Conservation (phyloP, 2,797 vertebrate genomes). For the Oreonectes daqikongensis region DNA sequence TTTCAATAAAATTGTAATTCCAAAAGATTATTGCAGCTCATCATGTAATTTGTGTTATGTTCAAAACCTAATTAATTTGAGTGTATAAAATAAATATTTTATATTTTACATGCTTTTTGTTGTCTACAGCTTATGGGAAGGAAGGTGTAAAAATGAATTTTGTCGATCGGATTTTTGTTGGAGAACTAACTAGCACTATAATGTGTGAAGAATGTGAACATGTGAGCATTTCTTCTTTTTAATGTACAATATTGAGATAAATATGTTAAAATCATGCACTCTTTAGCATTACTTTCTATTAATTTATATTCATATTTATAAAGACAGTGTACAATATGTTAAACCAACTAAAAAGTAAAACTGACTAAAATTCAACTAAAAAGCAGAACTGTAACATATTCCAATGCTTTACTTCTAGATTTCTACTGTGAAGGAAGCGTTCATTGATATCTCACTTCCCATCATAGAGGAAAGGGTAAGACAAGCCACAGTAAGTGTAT, state of each 20-base stretch:
- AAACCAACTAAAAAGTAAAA: too few relatives aligned
- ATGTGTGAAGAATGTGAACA: constrained; percentile 99
- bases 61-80: background rate
- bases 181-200: constrained; percentile 97
- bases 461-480: constrained; percentile 98
- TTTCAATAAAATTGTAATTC: background rate
- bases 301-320: too few relatives aligned
- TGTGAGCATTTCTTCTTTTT: constrained; percentile 79
- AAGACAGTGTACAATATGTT: too few relatives aligned
- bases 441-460: constrained; percentile 97
- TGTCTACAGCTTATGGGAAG: constrained; percentile 90
- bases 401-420: constrained; percentile 81
- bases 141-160: constrained; percentile 98
- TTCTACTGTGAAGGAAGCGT: constrained; percentile 93
- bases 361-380: too few relatives aligned
- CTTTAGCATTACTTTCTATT: background rate
- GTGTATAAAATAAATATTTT: background rate
- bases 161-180: constrained; percentile 96
- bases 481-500: background rate
- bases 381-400: too few relatives aligned
- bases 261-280: too few relatives aligned
- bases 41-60: background rate
- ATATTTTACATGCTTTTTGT: constrained; percentile 41
- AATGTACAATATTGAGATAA: background rate
- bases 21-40: too few relatives aligned